These are phyloP conservation scores for Cyprinodon tularosa DNA, from an alignment of 2,113 vertebrate genomes.

Conservation along the genomic window DNA sequence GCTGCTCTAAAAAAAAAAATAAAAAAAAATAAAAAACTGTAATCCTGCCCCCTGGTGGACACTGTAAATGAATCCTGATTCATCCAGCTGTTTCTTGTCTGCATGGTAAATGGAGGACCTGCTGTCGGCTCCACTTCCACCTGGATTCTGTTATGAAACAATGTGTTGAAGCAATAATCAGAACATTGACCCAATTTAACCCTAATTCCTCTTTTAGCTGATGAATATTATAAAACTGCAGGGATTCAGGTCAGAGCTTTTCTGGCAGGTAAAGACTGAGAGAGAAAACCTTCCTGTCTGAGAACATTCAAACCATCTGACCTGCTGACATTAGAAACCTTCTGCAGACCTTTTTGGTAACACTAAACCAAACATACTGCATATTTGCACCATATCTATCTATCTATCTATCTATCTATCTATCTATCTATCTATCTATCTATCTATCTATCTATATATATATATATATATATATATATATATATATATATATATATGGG, in stretches of 20 bases:
- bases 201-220: conserved; percentile 22
- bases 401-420: too few relatives aligned
- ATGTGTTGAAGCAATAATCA: neutral
- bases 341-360: too few relatives aligned
- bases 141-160: conserved; percentile 20
- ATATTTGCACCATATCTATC: too few relatives aligned
- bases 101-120: neutral
- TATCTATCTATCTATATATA: too few relatives aligned
- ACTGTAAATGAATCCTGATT: neutral
- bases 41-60: neutral
- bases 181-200: conserved; percentile 21
- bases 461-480: too few relatives aligned
- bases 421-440: too few relatives aligned
- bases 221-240: conserved; percentile 35
- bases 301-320: too few relatives aligned
- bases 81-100: neutral
- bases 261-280: neutral
- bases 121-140: conserved; percentile 5
- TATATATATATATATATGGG: too few relatives aligned
- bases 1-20: neutral
- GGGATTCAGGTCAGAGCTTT: conserved; percentile 37
- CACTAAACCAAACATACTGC: too few relatives aligned
- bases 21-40: neutral
- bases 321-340: too few relatives aligned
- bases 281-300: too few relatives aligned